These are phyloP conservation scores for Sebastes vulpes DNA, from an alignment of 2,797 vertebrate species.

Conservation along the genomic window DNA sequence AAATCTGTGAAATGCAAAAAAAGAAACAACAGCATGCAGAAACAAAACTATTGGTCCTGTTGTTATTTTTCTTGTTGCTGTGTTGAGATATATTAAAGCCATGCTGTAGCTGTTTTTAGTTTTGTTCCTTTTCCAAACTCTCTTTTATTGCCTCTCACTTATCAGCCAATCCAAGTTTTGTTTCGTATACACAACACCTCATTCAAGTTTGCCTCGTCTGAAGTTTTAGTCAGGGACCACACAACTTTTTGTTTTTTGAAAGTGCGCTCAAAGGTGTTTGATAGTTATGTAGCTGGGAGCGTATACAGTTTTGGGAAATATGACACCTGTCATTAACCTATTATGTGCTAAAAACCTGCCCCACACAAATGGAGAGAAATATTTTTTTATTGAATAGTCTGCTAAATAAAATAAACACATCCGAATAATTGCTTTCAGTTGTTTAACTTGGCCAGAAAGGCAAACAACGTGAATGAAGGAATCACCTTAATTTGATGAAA, in stretches of 20 bases:
- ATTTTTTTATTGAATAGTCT: constrained; percentile 30
- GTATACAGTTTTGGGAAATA: constrained; percentile 14
- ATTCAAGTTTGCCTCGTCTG: constrained; percentile 29
- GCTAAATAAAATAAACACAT: constrained; percentile 62
- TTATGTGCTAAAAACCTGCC: constrained; percentile 36
- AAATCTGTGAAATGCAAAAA: constrained; percentile 38
- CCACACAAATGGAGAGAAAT: constrained; percentile 12
- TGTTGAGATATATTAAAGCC: constrained; percentile 35
- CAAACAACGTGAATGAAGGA: constrained; percentile 31
- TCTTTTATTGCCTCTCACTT: constrained; percentile 43
- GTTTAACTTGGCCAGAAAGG: constrained; percentile 60
- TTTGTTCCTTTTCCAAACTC: constrained; percentile 38
- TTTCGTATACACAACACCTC: constrained; percentile 38
- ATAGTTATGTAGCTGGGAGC: background rate
- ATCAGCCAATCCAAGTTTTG: constrained; percentile 24
- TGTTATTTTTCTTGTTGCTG: constrained; percentile 27
- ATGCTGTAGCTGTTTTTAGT: constrained; percentile 40
- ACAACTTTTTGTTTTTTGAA: background rate
- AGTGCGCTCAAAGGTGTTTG: background rate
- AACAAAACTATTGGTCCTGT: constrained; percentile 31
- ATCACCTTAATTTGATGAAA: constrained; percentile 38
- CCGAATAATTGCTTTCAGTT: constrained; percentile 71
- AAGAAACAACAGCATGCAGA: constrained; percentile 41
- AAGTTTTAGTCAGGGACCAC: constrained; percentile 24
- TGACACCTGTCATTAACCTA: constrained; percentile 44